Evolutionary conservation across 2,888 invertebrate genomes (phyloP), one percentile per base, ranked within the genome.

Genomic region (Ochropleura leucogaster): DNA sequence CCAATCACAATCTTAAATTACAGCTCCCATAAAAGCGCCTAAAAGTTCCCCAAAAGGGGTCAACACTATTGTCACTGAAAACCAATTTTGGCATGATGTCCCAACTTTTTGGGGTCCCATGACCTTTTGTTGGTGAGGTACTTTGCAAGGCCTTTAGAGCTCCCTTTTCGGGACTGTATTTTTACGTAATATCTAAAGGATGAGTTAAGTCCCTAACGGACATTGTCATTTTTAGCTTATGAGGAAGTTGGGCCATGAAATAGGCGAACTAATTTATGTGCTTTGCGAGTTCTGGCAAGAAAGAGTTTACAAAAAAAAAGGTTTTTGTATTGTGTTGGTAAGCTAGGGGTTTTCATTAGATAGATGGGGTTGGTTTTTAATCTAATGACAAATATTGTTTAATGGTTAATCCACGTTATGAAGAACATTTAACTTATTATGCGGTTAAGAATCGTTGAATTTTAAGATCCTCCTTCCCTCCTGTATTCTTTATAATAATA

Each of bases 71-170:
- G 72, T 73, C 46, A 44, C 9, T 46, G 16, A 42, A 7, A 71
- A 62, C 76, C 68, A 73, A 84, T 77, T 71, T 83, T 69, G 74
- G n/a, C 16, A 60, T 55, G 57, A 63, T 63, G 46, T 9, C 30
- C 10, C 46, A 67, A 67, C 14, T 65, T 85, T 72, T 64, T 51
- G 18, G 62, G 60, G 42, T 57, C 44, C 53, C 14, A 47, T 62
- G 83, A 77, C 73, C 71, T n/a, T 68, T 65, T 53, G 30, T 60
- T 20, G 30, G 16, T n/a, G 20, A 72, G 63, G 55, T 75, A 86
- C 66, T 84, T 86, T 79, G 49, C 49, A 46, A 51, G 59, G 30
- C 44, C 59, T 63, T 62, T 30, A 73, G 63, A 47, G 55, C 47
- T 57, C 67, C 16, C 18, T 62, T 70, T 71, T 70, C 44, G 30